Evolutionary conservation across 2,797 vertebrate genomes (phyloP), one percentile per base, ranked within the genome.

Genomic region (Syngnathus rostellatus): DNA sequence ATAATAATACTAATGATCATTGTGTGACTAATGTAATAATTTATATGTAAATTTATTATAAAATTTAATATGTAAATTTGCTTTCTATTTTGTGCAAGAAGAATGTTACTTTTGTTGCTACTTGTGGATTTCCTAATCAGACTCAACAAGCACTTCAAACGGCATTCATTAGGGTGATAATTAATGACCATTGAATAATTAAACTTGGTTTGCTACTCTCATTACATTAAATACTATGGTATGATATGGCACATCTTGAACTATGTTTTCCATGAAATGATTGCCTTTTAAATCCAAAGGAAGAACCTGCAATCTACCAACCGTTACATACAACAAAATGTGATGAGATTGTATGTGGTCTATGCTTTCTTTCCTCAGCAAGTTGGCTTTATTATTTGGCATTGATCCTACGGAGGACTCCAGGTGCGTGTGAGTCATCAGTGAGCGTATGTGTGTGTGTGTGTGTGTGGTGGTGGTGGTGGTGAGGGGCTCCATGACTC

Each of bases 401-500:
- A 62, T 62, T 12, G 12, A 41, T 62, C 5, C 60, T 16, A 14
- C 8, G 16, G 3, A 37, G 25, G 55, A 62, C 12, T 62, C 60
- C 37, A 14, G n/a, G 60, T 25, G 21, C 2, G 7, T 25, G 41
- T 62, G n/a, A 21, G 63, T 50, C 62, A 48, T 51, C 6, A 58
- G 63, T 54, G 31, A 38, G 48, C 23, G 31, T 55, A 62, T 67
- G 21, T 58, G 63, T 53, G 54, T 50, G 60, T 43, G 45, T 63
- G 50, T 50, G 55, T 50, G 45, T 0, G 63, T 70, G 21, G 19
- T 1, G 11, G 19, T 46, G 43, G 37, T 23, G 41, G 45, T 66
- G 67, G 55, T 37, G 65, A 21, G 10, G 41, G 1, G n/a, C 40
- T 14, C 21, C 7, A 55, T 82, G 85, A 85, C 79, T 88, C 84